A percentile compares a stretch with the other conserved stretches of the same genome.
Evolutionary conservation across 2,797 vertebrate genomes (phyloP).

Genomic region (Ambastaia sidthimunki): DNA sequence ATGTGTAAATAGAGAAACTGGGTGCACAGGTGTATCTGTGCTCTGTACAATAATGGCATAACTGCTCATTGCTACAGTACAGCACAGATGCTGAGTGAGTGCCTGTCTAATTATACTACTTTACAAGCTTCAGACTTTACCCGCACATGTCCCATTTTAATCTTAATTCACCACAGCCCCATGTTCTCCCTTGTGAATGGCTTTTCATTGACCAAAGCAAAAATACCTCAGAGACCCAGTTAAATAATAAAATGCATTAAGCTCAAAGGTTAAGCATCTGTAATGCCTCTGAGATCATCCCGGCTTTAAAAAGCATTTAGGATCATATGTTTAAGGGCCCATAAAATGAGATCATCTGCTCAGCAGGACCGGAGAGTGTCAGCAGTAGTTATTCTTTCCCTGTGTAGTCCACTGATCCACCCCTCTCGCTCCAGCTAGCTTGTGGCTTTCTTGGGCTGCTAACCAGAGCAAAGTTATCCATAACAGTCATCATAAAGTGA

Average conservation of each 20-base stretch:
- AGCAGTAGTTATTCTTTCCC: constrained; percentile 40
- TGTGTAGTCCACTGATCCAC: constrained; percentile 41
- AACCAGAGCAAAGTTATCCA: constrained; percentile 63
- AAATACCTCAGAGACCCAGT: constrained; percentile 63
- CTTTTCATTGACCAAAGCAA: constrained; percentile 57
- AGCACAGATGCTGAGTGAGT: constrained; percentile 42
- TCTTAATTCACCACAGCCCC: constrained; percentile 65
- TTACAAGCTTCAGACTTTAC: constrained; percentile 49
- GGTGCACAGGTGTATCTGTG: constrained; percentile 48
- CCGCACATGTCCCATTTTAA: constrained; percentile 53
- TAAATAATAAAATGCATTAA: constrained; percentile 65
- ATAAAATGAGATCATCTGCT: constrained; percentile 67
- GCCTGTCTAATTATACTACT: constrained; percentile 49
- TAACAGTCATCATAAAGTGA: constrained; percentile 64
- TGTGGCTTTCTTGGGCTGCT: constrained; percentile 61
- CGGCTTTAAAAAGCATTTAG: constrained; percentile 62
- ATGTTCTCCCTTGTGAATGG: constrained; percentile 52
- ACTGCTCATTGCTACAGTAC: constrained; percentile 31
- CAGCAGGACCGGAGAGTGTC: constrained; percentile 46
- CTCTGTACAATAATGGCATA: constrained; percentile 33
- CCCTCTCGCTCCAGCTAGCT: constrained; percentile 59
- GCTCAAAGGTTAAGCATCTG: constrained; percentile 66
- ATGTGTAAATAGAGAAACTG: constrained; percentile 47
- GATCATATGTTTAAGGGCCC: constrained; percentile 61
- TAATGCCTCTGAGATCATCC: constrained; percentile 68